Evolutionary conservation across 2,888 invertebrate genomes (phyloP).

Genomic region (Melipona bicolor): DNA sequence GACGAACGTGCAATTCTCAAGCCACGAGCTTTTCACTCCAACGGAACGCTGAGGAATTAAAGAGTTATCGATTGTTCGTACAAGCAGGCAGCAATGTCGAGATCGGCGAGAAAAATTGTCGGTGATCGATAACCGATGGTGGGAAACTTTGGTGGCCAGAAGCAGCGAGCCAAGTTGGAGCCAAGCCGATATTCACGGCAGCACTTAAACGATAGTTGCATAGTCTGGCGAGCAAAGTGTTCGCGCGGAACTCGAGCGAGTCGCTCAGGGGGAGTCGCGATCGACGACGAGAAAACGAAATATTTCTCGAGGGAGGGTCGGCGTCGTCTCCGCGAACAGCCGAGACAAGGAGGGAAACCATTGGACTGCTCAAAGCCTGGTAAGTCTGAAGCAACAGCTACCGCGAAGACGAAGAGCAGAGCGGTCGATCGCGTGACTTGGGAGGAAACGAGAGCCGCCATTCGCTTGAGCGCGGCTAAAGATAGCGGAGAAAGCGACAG

Average conservation of each 20-base stretch:
- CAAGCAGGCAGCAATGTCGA: background rate
- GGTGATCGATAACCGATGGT: background rate
- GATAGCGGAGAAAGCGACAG: constrained; percentile 34
- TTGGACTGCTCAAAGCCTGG: constrained; percentile 37
- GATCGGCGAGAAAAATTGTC: background rate
- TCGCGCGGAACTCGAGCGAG: background rate
- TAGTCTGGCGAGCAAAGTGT: background rate
- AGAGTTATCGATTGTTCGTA: background rate
- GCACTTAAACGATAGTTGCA: background rate
- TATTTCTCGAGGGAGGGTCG: background rate
- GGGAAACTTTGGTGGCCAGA: too few relatives aligned
- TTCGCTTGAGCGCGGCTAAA: constrained; percentile 32
- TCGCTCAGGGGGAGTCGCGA: background rate
- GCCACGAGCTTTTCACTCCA: too few relatives aligned
- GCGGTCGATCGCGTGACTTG: constrained; percentile 41
- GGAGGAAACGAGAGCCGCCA: constrained; percentile 43
- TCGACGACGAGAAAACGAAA: constrained; percentile 17
- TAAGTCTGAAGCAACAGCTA: constrained; percentile 46
- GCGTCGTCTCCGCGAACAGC: background rate
- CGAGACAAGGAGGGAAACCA: background rate
- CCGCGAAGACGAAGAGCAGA: constrained; percentile 26
- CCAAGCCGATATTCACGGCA: background rate
- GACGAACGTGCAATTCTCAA: too few relatives aligned
- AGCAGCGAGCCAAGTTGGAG: background rate
- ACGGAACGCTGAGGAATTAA: too few relatives aligned